phyloP scores from a whole-genome alignment of 2,797 vertebrate species.

The Muraenolepis orangiensis region DNA sequence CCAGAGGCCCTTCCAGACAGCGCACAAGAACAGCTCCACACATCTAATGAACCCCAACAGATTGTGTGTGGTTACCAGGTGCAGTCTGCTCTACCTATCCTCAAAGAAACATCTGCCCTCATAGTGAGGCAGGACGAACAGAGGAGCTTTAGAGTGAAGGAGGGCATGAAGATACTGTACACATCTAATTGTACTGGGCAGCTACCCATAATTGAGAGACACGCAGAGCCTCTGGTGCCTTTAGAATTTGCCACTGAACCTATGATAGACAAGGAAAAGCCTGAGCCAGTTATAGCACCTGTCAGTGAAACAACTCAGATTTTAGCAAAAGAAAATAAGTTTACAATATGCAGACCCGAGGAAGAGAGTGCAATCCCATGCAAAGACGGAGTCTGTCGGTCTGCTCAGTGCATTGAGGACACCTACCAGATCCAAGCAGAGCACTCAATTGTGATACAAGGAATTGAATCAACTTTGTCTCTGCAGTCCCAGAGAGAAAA shows the following conservation, averaged over 20 bases:
- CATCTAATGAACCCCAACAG: slow-evolving; percentile 56
- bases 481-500: slow-evolving; percentile 56
- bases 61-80: slow-evolving; percentile 56
- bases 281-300: slow-evolving; percentile 48
- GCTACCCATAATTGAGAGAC: slow-evolving; percentile 55
- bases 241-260: slow-evolving; percentile 44
- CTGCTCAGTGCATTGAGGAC: slow-evolving; percentile 68
- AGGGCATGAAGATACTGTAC: slow-evolving; percentile 71
- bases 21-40: slow-evolving; percentile 33
- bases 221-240: slow-evolving; percentile 48
- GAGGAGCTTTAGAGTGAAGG: slow-evolving; percentile 61
- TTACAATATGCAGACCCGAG: slow-evolving; percentile 48
- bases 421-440: slow-evolving; percentile 64
- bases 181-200: slow-evolving; percentile 61
- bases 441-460: slow-evolving; percentile 36
- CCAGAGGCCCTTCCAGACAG: slow-evolving; percentile 39
- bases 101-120: slow-evolving; percentile 51
- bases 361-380: slow-evolving; percentile 47
- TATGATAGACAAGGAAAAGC: slow-evolving; percentile 42
- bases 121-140: slow-evolving; percentile 54
- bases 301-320: slow-evolving; percentile 54
- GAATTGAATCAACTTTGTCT: slow-evolving; percentile 39
- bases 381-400: slow-evolving; percentile 61
- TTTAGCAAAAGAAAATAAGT: slow-evolving; percentile 60
- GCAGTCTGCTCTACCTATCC: slow-evolving; percentile 50